Percentiles rank a stretch among this genome's conserved stretches.
These are phyloP conservation scores for Anomalospiza imberbis DNA, from an alignment of 2,797 vertebrate genomes.

Conservation along the genomic window DNA sequence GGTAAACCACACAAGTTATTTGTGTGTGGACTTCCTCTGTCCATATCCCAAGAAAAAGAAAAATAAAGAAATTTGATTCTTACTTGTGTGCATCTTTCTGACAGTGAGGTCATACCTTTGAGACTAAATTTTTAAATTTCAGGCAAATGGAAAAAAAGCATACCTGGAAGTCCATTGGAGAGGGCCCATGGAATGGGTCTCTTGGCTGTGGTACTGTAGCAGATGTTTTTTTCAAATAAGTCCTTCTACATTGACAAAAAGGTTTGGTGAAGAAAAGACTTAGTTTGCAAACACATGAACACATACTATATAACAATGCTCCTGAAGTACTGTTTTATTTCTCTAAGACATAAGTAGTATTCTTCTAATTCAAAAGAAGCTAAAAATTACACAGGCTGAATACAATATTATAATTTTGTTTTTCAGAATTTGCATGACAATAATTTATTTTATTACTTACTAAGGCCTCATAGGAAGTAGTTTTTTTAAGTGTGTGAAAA, in stretches of 20 bases:
- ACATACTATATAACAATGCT: not conserved
- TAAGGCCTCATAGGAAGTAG: not conserved
- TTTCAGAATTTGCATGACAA: not conserved
- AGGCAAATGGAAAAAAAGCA: not conserved
- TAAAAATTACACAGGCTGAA: not conserved
- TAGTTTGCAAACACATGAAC: not conserved
- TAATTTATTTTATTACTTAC: not conserved
- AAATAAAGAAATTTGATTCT: not conserved
- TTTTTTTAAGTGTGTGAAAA: not conserved
- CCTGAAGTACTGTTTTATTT: not conserved
- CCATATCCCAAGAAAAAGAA: not conserved
- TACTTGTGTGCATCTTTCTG: not conserved
- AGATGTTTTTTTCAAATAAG: constrained; percentile 18
- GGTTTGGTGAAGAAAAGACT: not conserved
- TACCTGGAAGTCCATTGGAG: not conserved
- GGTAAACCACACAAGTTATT: not conserved
- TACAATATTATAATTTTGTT: not conserved
- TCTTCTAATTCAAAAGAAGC: not conserved
- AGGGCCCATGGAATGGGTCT: not conserved
- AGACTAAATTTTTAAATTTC: not conserved
- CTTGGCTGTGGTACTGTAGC: not conserved
- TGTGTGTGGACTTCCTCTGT: not conserved
- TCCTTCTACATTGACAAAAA: not conserved
- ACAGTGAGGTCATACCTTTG: not conserved
- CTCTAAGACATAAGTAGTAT: not conserved